Conservation (phyloP, 2,888 invertebrate genomes). For the Ophion obscuratus region DNA sequence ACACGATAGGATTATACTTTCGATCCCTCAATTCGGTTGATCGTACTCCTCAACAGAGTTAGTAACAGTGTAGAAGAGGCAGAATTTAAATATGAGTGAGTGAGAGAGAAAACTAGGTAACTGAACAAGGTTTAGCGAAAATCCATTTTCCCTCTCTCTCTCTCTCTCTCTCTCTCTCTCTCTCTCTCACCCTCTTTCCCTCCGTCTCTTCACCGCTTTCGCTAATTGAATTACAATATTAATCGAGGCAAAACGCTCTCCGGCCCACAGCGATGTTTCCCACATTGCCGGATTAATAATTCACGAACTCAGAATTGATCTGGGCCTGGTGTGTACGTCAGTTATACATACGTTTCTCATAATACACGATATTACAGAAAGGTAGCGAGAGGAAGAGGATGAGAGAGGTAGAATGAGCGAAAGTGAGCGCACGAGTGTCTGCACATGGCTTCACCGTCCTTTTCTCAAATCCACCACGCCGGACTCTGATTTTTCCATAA, state of each 20-base stretch:
- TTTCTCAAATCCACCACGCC: slow-evolving; percentile 24
- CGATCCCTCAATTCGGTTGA: slow-evolving; percentile 57
- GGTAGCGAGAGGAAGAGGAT: background rate
- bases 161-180: slow-evolving; percentile 23
- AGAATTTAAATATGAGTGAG: slow-evolving; percentile 6
- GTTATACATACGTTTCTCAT: slow-evolving; percentile 46
- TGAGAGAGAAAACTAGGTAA: slow-evolving; percentile 23
- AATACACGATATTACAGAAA: slow-evolving; percentile 14
- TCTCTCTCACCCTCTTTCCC: background rate
- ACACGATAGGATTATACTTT: slow-evolving; percentile 47
- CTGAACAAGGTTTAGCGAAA: slow-evolving; percentile 54
- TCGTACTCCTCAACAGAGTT: slow-evolving; percentile 45
- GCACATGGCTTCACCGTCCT: slow-evolving; percentile 45
- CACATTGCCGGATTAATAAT: slow-evolving; percentile 71
- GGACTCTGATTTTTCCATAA: background rate
- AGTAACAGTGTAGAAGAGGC: slow-evolving; percentile 36
- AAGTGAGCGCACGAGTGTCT: background rate
- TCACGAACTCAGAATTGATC: slow-evolving; percentile 69
- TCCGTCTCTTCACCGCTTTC: slow-evolving; percentile 52
- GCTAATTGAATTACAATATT: slow-evolving; percentile 72
- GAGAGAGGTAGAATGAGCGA: background rate
- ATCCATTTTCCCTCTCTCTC: slow-evolving; percentile 10
- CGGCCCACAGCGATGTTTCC: slow-evolving; percentile 64
- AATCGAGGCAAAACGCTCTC: slow-evolving; percentile 68
- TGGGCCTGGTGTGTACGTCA: slow-evolving; percentile 38